These are phyloP conservation scores for Apodemia duryi DNA, from an alignment of 2,888 invertebrate species.

Conservation along the genomic window DNA sequence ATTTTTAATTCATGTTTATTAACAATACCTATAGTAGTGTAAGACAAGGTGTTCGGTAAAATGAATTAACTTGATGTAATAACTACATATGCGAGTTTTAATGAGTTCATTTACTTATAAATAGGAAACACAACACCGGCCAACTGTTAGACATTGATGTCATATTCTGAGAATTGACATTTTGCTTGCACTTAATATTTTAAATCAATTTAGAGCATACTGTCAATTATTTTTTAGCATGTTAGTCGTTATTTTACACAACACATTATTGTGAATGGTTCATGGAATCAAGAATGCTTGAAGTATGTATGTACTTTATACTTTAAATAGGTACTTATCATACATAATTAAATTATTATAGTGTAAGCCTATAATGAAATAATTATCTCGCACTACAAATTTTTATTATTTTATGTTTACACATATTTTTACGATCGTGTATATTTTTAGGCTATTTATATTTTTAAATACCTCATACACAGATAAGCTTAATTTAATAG, in stretches of 20 bases:
- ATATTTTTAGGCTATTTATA: no score
- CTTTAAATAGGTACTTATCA: no score
- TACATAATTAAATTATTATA: no score
- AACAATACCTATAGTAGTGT: neutral
- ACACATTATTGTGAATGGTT: neutral
- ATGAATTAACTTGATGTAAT: conserved; percentile 20
- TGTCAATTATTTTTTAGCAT: conserved; percentile 25
- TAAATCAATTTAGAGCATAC: conserved; percentile 39
- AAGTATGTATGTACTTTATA: neutral
- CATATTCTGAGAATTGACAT: conserved; percentile 61
- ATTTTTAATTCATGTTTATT: neutral
- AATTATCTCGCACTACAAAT: no score
- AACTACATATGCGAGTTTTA: conserved; percentile 27
- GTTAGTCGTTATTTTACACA: conserved; percentile 4
- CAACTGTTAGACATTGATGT: conserved; percentile 48
- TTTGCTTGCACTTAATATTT: conserved; percentile 50
- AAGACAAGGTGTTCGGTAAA: conserved; percentile 3
- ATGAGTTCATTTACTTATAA: conserved; percentile 42
- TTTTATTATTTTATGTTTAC: no score
- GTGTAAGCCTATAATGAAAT: no score
- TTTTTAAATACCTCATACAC: no score
- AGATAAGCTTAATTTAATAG: no score
- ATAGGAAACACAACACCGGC: conserved; percentile 58
- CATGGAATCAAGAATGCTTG: neutral
- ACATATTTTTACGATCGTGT: no score